phyloP scores from a whole-genome alignment of 2,888 invertebrate species.

The Drosophila stalkeri region DNA sequence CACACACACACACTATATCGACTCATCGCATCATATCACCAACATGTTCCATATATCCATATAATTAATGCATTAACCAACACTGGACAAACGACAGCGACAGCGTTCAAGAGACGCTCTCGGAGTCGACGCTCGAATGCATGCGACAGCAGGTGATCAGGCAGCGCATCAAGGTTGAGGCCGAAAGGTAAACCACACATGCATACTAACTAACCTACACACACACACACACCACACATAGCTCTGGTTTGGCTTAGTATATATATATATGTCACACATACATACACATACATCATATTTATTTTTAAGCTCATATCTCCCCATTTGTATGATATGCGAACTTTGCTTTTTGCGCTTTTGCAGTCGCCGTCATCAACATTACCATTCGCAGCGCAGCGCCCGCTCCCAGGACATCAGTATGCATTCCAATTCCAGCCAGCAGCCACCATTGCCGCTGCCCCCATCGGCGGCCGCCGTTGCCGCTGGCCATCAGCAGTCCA shows the following conservation, averaged over 20 bases:
- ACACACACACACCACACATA: conserved; percentile 19
- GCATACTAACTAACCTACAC: conserved; percentile 13
- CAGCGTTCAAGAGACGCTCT: conserved; percentile 87
- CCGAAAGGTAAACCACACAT: conserved; percentile 89
- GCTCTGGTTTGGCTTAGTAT: conserved; percentile 13
- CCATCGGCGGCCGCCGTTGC: conserved; percentile 30
- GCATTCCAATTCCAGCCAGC: conserved; percentile 67
- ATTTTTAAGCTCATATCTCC: conserved; percentile 6
- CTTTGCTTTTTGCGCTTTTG: conserved; percentile 31
- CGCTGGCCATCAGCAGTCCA: conserved; percentile 44
- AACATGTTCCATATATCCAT: conserved; percentile 13
- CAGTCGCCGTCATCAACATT: conserved; percentile 89
- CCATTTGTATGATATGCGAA: conserved; percentile 46
- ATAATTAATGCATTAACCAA: conserved; percentile 40
- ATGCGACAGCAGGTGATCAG: conserved; percentile 92
- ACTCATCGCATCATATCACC: conserved; percentile 26
- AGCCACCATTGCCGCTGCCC: conserved; percentile 29
- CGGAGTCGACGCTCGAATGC: conserved; percentile 92
- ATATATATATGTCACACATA: conserved; percentile 4
- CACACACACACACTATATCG: conserved; percentile 15
- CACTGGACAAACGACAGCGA: conserved; percentile 66
- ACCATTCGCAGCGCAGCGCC: conserved; percentile 88
- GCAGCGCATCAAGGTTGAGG: conserved; percentile 92
- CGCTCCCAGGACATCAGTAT: conserved; percentile 87
- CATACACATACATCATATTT: conserved; percentile 3